Evolutionary conservation across 2,888 invertebrate genomes (phyloP), one percentile per base, ranked within the genome.

Genomic region (Cancer borealis): DNA sequence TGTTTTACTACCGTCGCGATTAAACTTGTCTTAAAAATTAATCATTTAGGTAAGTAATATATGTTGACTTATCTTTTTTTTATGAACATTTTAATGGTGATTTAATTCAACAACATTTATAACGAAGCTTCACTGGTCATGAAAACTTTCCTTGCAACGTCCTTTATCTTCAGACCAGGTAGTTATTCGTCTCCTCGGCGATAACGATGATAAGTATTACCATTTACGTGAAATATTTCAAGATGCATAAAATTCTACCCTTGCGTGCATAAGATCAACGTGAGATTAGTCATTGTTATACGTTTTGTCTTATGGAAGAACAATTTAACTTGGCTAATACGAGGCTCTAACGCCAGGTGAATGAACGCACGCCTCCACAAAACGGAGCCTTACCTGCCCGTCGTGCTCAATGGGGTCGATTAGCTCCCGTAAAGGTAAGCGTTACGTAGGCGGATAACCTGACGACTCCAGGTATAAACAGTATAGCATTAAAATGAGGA

Each of bases 231-330:
- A 84, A 84, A 6, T 39, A 84, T 39, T 30, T 39, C 30, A 84
- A 17, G 30, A 30, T 84, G 84, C 84, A 84, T 14, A 73, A 84
- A 39, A 39, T 84, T n/a, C n/a, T n/a, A n/a, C 84, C 30, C 30
- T 30, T 84, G 10, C 84, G 84, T 84, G 84, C 84, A 84, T 39
- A 8, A 84, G 84, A 39, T 84, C 84, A 84, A 39, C 30, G 30
- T 39, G 84, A 84, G 84, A 39, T 84, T n/a, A 73, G 26, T 26
- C 73, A 73, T 73, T 73, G 73, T n/a, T 73, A 73, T 21, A 84
- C 17, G 10, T 84, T 84, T 84, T 60, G 30, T 39, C 17, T 30
- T 84, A 39, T 73, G 84, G 84, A 84, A 39, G 14, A 84, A 39
- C 39, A 84, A n/a, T 39, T 39, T 84, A 12, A 39, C n/a, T 6